Evolutionary conservation across 2,888 invertebrate species (phyloP).

Genomic region (Agrochola circellaris): DNA sequence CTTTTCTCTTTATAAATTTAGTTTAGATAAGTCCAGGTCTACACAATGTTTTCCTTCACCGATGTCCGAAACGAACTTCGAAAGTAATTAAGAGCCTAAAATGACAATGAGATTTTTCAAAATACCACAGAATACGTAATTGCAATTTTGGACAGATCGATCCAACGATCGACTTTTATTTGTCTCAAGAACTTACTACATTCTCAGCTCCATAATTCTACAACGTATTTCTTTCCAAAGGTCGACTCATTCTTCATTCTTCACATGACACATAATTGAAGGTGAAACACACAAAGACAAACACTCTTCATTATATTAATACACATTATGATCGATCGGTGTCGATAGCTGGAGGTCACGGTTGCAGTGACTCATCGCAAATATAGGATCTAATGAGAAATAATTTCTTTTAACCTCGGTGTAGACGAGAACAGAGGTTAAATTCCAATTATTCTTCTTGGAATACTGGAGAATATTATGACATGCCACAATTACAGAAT

Average conservation of each 20-base stretch:
- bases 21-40: background rate
- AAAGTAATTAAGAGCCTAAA: no score
- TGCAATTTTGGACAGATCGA: background rate
- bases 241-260: slow-evolving; percentile 16
- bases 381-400: slow-evolving; percentile 49
- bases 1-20: no score
- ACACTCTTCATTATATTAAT: slow-evolving; percentile 44
- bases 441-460: slow-evolving; percentile 5
- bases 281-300: slow-evolving; percentile 21
- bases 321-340: slow-evolving; percentile 39
- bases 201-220: no score
- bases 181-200: no score
- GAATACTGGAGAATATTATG: background rate
- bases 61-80: no score
- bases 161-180: background rate
- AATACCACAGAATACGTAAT: background rate
- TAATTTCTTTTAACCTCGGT: slow-evolving; percentile 24
- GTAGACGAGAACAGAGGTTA: slow-evolving; percentile 8
- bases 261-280: slow-evolving; percentile 21
- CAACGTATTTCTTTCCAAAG: no score
- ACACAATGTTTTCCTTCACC: no score
- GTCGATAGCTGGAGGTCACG: slow-evolving; percentile 47
- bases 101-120: no score
- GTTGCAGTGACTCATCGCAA: slow-evolving; percentile 60
- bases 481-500: background rate